phyloP scores from a whole-genome alignment of 2,888 invertebrate genomes.

The Mesochorus sp. region DNA sequence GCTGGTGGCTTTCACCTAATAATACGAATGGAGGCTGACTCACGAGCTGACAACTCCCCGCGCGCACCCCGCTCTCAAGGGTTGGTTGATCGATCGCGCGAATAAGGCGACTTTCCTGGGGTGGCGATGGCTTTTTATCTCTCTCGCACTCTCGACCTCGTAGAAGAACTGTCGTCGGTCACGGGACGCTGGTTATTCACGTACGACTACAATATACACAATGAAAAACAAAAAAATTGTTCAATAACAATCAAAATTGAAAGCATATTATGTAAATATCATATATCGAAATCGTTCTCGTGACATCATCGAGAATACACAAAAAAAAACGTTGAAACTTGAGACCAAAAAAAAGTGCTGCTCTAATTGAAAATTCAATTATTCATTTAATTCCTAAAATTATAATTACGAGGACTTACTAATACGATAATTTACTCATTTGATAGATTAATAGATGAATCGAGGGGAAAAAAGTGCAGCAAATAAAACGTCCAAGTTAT shows the following conservation, averaged over 20 bases:
- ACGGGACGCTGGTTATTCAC: constrained; percentile 5
- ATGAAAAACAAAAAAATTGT: not conserved
- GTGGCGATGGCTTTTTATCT: constrained; percentile 10
- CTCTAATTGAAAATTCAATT: too few relatives aligned
- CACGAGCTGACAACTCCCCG: constrained; percentile 60
- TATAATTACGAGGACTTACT: not conserved
- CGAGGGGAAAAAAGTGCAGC: not conserved
- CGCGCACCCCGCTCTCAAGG: constrained; percentile 39
- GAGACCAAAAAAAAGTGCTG: too few relatives aligned
- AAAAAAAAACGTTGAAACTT: too few relatives aligned
- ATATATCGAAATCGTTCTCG: not conserved
- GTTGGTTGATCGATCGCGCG: constrained; percentile 68
- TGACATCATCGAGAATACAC: not conserved
- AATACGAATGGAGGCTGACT: constrained; percentile 73
- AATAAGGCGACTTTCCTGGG: constrained; percentile 62
- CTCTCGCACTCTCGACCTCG: constrained; percentile 2
- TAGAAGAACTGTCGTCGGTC: constrained; percentile 1
- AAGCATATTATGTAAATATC: not conserved
- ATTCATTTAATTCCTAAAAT: not conserved
- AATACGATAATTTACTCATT: too few relatives aligned
- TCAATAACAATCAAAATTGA: not conserved
- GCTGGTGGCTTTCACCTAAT: constrained; percentile 66
- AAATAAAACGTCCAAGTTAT: not conserved
- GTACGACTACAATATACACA: not conserved
- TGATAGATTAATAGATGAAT: not conserved